phyloP scores from a whole-genome alignment of 2,888 invertebrate species.

The Eremobia ochroleuca region DNA sequence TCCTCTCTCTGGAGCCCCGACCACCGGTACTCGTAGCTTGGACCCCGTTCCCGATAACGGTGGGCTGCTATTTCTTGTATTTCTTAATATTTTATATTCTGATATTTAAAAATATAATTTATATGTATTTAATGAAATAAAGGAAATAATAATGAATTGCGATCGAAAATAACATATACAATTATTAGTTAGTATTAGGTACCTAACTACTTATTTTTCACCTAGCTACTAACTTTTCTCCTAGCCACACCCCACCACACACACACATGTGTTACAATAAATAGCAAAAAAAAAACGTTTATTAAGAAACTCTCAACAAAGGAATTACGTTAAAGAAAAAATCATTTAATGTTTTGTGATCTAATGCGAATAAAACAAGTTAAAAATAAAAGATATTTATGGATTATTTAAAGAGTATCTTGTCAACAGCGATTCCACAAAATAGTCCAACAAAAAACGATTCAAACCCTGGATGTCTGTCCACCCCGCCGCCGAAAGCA shows the following conservation, averaged over 20 bases:
- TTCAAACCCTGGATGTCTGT: not conserved
- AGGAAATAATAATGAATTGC: slow-evolving; percentile 9
- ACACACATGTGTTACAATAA: not conserved
- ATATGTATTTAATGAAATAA: too few species aligned
- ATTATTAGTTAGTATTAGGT: too few species aligned
- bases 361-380: not conserved
- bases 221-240: not conserved
- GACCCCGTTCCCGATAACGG: too few species aligned
- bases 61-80: too few species aligned
- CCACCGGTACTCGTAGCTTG: too few species aligned
- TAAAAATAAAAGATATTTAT: not conserved
- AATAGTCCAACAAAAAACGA: slow-evolving; percentile 10
- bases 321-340: not conserved
- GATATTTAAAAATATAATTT: too few species aligned
- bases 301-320: not conserved
- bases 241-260: not conserved
- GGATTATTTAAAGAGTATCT: not conserved
- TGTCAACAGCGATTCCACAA: not conserved
- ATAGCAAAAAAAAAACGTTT: not conserved
- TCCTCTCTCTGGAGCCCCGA: too few species aligned
- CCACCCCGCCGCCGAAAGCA: not conserved
- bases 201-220: too few species aligned
- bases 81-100: too few species aligned
- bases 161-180: not conserved
- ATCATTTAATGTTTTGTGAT: not conserved